Percentiles rank a stretch among this genome's conserved stretches.
phyloP scores from a whole-genome alignment of 1,140 invertebrate genomes.

The Drosophila funebris region DNA sequence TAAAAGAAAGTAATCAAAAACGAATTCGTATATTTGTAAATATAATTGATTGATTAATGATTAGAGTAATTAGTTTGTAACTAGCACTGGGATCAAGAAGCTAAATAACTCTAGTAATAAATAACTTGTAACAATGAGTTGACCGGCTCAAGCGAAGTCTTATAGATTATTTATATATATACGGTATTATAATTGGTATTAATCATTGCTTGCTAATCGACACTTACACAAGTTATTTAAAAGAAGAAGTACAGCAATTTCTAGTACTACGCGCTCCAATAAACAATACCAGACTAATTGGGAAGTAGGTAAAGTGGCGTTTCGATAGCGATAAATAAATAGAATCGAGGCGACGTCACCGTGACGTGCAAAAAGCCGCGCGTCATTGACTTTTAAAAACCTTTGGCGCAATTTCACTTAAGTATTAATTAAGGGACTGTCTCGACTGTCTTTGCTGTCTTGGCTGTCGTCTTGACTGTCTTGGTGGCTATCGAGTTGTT shows the following conservation, averaged over 20 bases:
- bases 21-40: no score
- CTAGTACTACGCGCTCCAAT: constrained; percentile 26
- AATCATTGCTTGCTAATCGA: constrained; percentile 7
- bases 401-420: constrained; percentile 41
- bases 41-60: no score
- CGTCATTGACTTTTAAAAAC: constrained; percentile 48
- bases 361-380: constrained; percentile 21
- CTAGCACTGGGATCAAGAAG: no score
- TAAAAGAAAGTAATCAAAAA: no score
- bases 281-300: constrained; percentile 27
- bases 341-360: constrained; percentile 19
- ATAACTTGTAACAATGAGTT: no score
- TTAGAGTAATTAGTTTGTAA: no score
- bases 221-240: constrained; percentile 43
- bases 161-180: no score
- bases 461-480: neutral
- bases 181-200: constrained; percentile 8
- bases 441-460: neutral
- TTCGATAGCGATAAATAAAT: constrained; percentile 8
- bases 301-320: constrained; percentile 9
- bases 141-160: no score
- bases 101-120: no score
- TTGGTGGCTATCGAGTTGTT: neutral
- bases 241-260: neutral
- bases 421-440: constrained; percentile 51